A percentile compares a stretch with the other conserved stretches of the same genome.
Evolutionary conservation across 2,888 invertebrate genomes (phyloP).

Genomic region (Stramonita haemastoma): DNA sequence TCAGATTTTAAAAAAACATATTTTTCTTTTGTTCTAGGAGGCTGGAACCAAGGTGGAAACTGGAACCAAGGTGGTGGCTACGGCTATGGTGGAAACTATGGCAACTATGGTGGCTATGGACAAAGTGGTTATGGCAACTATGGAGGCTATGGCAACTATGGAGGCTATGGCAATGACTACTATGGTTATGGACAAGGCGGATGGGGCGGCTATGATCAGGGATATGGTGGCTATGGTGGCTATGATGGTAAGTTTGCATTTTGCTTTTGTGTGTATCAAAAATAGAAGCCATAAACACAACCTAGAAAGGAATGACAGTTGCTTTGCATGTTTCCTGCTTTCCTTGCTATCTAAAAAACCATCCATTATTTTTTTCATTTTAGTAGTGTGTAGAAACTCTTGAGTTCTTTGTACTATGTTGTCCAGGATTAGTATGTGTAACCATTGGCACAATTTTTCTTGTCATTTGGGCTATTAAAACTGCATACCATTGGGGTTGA

Average conservation of each 20-base stretch:
- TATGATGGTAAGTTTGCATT: slow-evolving; percentile 43
- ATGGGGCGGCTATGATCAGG: slow-evolving; percentile 61
- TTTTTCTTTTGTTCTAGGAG: slow-evolving; percentile 43
- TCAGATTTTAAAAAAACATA: no score
- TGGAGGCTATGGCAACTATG: slow-evolving; percentile 77
- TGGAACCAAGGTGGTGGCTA: slow-evolving; percentile 59
- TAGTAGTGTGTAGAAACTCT: not conserved
- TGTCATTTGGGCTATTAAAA: no score
- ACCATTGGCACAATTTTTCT: no score
- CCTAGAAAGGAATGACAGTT: not conserved
- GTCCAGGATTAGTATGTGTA: no score
- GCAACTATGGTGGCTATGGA: slow-evolving; percentile 71
- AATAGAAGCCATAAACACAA: not conserved
- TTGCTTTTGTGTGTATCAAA: not conserved
- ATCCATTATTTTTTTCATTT: not conserved
- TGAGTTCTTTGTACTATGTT: not conserved
- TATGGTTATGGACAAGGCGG: slow-evolving; percentile 62
- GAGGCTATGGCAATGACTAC: slow-evolving; percentile 76
- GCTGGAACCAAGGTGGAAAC: slow-evolving; percentile 56
- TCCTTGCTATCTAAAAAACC: no score
- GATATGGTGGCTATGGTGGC: slow-evolving; percentile 51
- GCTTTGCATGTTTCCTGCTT: not conserved
- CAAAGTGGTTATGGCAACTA: slow-evolving; percentile 81
- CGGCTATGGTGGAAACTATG: slow-evolving; percentile 52
- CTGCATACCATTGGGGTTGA: no score